Evolutionary conservation across 2,797 vertebrate genomes (phyloP).

Genomic region (Thamnophis elegans): DNA sequence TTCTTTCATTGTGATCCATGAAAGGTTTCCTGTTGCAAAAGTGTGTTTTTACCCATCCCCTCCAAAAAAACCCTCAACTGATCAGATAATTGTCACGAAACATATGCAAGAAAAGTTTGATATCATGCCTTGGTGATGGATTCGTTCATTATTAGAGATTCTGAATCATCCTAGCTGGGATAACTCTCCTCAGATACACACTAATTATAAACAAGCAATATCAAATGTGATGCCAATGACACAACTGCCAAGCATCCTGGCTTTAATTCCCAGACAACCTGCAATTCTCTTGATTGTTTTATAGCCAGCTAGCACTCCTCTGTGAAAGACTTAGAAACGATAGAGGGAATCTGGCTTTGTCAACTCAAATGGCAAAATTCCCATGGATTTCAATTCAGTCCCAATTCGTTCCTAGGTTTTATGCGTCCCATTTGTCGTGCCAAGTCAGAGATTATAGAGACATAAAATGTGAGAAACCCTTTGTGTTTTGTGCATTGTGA

Average conservation of each 20-base stretch:
- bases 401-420: constrained; percentile 22
- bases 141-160: constrained; percentile 5
- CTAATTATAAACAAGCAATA: constrained; percentile 26
- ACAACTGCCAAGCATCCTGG: not conserved
- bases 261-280: not conserved
- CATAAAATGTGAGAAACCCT: constrained; percentile 26
- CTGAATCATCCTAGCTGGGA: not conserved
- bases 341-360: constrained; percentile 22
- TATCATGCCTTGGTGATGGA: not conserved
- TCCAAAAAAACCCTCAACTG: not conserved
- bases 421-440: constrained; percentile 14
- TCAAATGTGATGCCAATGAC: constrained; percentile 5
- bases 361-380: constrained; percentile 22
- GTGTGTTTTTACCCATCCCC: not conserved
- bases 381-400: constrained; percentile 22
- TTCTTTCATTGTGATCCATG: not conserved
- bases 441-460: constrained; percentile 34
- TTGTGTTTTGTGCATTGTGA: constrained; percentile 5
- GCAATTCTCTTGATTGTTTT: not conserved
- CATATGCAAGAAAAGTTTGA: not conserved
- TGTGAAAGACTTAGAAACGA: not conserved
- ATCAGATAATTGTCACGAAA: not conserved
- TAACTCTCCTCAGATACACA: constrained; percentile 6
- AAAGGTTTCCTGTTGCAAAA: not conserved
- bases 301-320: not conserved